Conservation (phyloP, 1,140 invertebrate genomes). For the Mactra quadrangularis region DNA sequence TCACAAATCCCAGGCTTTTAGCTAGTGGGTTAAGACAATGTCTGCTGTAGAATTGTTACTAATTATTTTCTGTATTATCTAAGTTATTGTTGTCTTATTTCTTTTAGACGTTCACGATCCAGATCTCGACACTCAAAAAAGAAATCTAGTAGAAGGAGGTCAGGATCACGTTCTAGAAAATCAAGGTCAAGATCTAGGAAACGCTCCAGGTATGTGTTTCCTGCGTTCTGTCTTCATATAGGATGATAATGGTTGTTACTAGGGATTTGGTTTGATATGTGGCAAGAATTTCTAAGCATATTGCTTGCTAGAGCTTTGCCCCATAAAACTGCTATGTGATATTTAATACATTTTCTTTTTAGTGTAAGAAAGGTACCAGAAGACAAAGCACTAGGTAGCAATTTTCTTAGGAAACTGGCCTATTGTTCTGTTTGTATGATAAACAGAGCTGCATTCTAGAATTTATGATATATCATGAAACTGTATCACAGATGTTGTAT, state of each 20-base stretch:
- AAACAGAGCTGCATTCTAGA: too few relatives aligned
- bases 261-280: neutral
- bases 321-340: too few relatives aligned
- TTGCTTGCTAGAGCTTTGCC: constrained; percentile 6
- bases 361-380: too few relatives aligned
- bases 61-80: neutral
- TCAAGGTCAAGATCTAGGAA: constrained; percentile 59
- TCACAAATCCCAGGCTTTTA: too few relatives aligned
- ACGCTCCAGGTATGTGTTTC: constrained; percentile 39
- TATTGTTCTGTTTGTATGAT: too few relatives aligned
- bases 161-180: constrained; percentile 42
- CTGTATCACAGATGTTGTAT: too few relatives aligned
- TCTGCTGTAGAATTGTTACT: neutral
- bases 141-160: constrained; percentile 62
- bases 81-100: constrained; percentile 28
- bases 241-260: neutral
- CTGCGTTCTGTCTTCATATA: neutral
- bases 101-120: constrained; percentile 70
- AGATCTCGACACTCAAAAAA: constrained; percentile 71
- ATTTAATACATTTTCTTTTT: too few relatives aligned
- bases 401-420: constrained; percentile 42
- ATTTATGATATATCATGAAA: too few relatives aligned
- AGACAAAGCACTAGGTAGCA: too few relatives aligned
- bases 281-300: neutral
- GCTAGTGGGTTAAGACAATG: neutral